Conservation (phyloP, 1,140 invertebrate genomes). For the Zaprionus camerounensis region DNA sequence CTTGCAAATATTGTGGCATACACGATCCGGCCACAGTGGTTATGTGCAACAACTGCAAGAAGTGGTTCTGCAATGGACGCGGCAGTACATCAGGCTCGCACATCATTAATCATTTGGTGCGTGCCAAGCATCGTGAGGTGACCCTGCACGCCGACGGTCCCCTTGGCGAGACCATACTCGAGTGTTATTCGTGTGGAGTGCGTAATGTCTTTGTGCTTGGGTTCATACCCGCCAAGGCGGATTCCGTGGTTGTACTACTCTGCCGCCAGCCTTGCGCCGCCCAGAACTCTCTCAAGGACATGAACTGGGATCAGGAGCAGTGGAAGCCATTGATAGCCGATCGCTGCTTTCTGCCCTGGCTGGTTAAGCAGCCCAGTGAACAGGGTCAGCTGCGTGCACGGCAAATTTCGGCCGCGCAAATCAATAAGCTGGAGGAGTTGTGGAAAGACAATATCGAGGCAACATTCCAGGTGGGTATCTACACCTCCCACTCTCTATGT, state of each 20-base stretch:
- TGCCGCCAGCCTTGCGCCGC: conserved; percentile 99
- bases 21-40: conserved; percentile 99
- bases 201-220: conserved; percentile 99
- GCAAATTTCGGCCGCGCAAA: conserved; percentile 98
- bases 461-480: conserved; percentile 90
- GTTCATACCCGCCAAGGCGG: conserved; percentile 99
- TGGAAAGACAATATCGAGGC: conserved; percentile 99
- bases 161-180: conserved; percentile 97
- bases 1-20: conserved; percentile 99
- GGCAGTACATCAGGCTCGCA: conserved; percentile 99
- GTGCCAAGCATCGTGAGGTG: conserved; percentile 99
- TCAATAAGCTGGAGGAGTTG: conserved; percentile 98
- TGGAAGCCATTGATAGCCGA: conserved; percentile 99
- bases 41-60: conserved; percentile 99
- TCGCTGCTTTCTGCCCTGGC: conserved; percentile 97
- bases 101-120: conserved; percentile 99
- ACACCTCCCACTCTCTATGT: no score
- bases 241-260: conserved; percentile 98
- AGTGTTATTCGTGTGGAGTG: conserved; percentile 99
- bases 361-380: conserved; percentile 98
- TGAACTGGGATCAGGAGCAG: conserved; percentile 99
- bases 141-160: conserved; percentile 98
- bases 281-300: conserved; percentile 97
- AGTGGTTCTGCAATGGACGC: conserved; percentile 99
- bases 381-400: conserved; percentile 97